Evolutionary conservation across 35 echinoderm and acorn worm species (phyloP).

Genomic region (Strongylocentrotus purpuratus): DNA sequence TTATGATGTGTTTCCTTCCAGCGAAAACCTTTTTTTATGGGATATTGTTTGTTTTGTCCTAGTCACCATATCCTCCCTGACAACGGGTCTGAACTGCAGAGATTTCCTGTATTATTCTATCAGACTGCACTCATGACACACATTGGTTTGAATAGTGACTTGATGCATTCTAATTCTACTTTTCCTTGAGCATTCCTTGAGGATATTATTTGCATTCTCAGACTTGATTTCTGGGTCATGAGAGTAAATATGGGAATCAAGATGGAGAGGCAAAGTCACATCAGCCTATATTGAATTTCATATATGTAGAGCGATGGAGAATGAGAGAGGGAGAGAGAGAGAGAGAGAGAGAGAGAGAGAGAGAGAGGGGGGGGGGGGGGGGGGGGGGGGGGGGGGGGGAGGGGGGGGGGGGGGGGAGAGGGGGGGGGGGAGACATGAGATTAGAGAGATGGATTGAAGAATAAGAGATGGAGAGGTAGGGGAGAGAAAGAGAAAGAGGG

Average conservation of each 20-base stretch:
- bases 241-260: neutral
- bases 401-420: too few relatives aligned
- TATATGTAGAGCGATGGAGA: too few relatives aligned
- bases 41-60: neutral
- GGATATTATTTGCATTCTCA: constrained; percentile 17
- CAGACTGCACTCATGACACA: neutral
- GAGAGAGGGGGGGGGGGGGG: neutral
- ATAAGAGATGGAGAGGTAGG: too few relatives aligned
- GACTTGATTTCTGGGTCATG: constrained; percentile 1
- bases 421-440: too few relatives aligned
- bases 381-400: too few relatives aligned
- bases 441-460: too few relatives aligned
- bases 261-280: neutral
- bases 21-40: neutral
- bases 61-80: neutral
- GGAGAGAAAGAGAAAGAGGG: too few relatives aligned
- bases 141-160: neutral
- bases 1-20: neutral
- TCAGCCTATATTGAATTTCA: neutral
- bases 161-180: neutral
- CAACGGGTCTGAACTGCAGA: neutral
- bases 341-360: neutral
- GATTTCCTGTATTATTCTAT: neutral
- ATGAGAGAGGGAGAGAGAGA: too few relatives aligned
- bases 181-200: neutral